Percentiles rank a stretch among this genome's conserved stretches.
Evolutionary conservation across 2,113 vertebrate species (phyloP).

Genomic region (Numenius arquata): DNA sequence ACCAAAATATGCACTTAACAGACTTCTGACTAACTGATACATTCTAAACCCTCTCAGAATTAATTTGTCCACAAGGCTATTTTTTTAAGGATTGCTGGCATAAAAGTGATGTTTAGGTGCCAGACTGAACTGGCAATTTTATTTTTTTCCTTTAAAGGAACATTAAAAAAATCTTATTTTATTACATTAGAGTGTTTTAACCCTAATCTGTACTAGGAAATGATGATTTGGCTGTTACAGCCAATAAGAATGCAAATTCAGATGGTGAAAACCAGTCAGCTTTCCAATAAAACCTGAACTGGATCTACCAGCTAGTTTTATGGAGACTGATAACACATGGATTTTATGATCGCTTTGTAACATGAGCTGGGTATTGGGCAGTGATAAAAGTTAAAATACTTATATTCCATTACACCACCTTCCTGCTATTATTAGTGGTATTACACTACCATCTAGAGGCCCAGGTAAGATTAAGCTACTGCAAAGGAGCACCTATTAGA

Average conservation of each 20-base stretch:
- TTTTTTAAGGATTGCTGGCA: background rate
- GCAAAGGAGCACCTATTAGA: too few relatives aligned
- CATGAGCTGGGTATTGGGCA: background rate
- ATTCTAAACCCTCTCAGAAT: background rate
- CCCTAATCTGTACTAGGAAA: background rate
- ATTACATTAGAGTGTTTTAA: background rate
- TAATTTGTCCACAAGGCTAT: background rate
- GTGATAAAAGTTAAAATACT: background rate
- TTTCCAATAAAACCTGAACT: background rate
- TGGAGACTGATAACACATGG: background rate
- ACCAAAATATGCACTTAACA: background rate
- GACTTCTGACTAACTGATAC: background rate
- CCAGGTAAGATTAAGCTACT: background rate
- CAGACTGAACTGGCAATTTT: background rate
- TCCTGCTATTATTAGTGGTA: background rate
- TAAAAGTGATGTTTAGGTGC: background rate
- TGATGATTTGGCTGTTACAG: background rate
- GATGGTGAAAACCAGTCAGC: background rate
- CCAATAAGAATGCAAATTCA: background rate
- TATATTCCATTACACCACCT: rapidly evolving
- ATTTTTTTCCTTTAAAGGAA: background rate
- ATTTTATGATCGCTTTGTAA: background rate
- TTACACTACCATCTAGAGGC: slow-evolving; percentile 30
- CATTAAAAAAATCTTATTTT: background rate
- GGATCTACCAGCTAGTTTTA: background rate